Percentiles rank a stretch among this genome's conserved stretches.
These are phyloP conservation scores for Scleropages formosus DNA, from an alignment of 2,797 vertebrate species.

Conservation along the genomic window DNA sequence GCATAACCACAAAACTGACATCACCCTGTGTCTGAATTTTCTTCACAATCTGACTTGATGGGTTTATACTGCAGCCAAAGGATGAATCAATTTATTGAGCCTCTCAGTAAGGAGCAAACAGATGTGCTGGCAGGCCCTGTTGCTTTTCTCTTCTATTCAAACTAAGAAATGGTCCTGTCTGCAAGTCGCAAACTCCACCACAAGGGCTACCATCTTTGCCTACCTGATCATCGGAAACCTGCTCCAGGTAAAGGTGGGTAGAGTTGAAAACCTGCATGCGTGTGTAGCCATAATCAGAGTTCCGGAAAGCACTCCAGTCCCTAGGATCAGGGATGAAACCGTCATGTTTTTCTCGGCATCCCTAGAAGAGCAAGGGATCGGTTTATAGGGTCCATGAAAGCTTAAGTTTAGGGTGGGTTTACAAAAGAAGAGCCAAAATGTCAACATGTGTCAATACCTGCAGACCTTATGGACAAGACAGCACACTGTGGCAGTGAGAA, in stretches of 20 bases:
- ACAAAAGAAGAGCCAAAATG: too few species aligned
- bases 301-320: slow-evolving; percentile 81
- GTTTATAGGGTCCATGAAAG: neutral
- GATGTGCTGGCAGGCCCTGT: slow-evolving; percentile 16
- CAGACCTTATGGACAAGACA: too few species aligned
- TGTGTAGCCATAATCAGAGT: slow-evolving; percentile 81
- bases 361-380: slow-evolving; percentile 58
- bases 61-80: slow-evolving; percentile 13
- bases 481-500: too few species aligned
- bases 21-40: slow-evolving; percentile 19
- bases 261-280: slow-evolving; percentile 76
- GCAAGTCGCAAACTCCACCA: neutral
- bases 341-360: slow-evolving; percentile 79
- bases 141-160: neutral
- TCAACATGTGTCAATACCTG: too few species aligned
- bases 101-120: neutral
- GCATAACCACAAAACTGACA: slow-evolving; percentile 10
- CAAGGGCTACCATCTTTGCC: slow-evolving; percentile 23
- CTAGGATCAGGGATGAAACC: slow-evolving; percentile 72
- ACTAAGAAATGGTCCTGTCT: neutral
- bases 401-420: too few species aligned
- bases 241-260: slow-evolving; percentile 81
- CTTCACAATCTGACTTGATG: slow-evolving; percentile 16
- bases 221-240: slow-evolving; percentile 89
- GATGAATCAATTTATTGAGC: slow-evolving; percentile 19